Conservation (phyloP, 2,797 vertebrate genomes). For the Gymnodraco acuticeps region DNA sequence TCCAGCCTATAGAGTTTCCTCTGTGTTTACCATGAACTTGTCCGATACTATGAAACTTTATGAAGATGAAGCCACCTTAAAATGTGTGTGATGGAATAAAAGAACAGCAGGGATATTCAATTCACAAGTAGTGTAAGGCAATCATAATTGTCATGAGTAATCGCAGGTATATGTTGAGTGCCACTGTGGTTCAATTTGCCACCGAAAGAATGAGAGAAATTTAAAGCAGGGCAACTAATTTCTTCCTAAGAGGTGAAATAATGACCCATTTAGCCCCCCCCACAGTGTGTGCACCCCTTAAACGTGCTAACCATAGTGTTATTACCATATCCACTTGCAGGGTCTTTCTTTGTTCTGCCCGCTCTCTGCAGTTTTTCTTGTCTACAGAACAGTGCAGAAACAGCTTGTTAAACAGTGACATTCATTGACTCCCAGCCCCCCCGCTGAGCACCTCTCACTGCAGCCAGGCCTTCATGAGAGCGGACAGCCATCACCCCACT, state of each 20-base stretch:
- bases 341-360: slow-evolving; percentile 79
- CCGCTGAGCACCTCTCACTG: slow-evolving; percentile 68
- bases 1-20: neutral
- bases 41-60: slow-evolving; percentile 2
- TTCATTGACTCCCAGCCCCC: slow-evolving; percentile 78
- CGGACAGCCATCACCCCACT: slow-evolving; percentile 48
- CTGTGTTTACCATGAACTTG: no score
- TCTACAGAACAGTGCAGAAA: slow-evolving; percentile 74
- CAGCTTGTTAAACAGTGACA: slow-evolving; percentile 86
- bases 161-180: slow-evolving; percentile 27
- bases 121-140: slow-evolving; percentile 19
- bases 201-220: slow-evolving; percentile 35
- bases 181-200: slow-evolving; percentile 29
- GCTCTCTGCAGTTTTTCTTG: slow-evolving; percentile 68
- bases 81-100: slow-evolving; percentile 27
- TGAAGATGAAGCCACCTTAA: neutral
- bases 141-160: slow-evolving; percentile 47
- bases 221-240: slow-evolving; percentile 58
- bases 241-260: slow-evolving; percentile 53
- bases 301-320: slow-evolving; percentile 62
- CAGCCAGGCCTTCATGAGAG: slow-evolving; percentile 50
- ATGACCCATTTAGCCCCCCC: slow-evolving; percentile 63
- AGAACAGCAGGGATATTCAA: slow-evolving; percentile 23
- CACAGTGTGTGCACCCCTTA: slow-evolving; percentile 40
- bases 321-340: slow-evolving; percentile 60